A percentile compares a stretch with the other conserved stretches of the same genome.
These are phyloP conservation scores for Magallana nippona DNA, from an alignment of 2,888 invertebrate genomes.

Conservation along the genomic window DNA sequence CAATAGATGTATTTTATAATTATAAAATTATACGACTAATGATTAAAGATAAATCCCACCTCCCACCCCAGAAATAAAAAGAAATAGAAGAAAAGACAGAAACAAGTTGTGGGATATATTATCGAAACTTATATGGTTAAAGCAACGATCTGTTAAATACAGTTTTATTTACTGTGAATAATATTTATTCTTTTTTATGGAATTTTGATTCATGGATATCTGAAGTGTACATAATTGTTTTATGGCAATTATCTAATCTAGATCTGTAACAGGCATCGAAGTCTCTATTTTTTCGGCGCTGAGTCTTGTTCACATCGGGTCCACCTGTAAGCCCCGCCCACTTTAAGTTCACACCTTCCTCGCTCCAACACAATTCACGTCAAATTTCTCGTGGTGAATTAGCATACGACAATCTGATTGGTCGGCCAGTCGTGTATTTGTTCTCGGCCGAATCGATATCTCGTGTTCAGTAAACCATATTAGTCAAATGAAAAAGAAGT, in stretches of 20 bases:
- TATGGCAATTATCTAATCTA: conserved; percentile 33
- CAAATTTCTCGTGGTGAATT: conserved; percentile 55
- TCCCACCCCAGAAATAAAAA: too few species aligned
- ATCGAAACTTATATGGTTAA: too few species aligned
- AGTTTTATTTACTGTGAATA: background rate
- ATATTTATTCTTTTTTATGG: background rate
- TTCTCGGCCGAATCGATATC: conserved; percentile 65
- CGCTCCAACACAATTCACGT: conserved; percentile 48
- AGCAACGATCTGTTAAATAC: too few species aligned
- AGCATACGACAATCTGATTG: conserved; percentile 65
- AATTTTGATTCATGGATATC: conserved; percentile 2
- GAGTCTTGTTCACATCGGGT: conserved; percentile 35
- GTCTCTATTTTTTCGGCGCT: conserved; percentile 33
- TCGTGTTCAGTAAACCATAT: conserved; percentile 71
- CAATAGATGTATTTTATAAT: too few species aligned
- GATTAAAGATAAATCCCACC: too few species aligned
- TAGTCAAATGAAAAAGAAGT: conserved; percentile 71
- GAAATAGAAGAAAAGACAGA: too few species aligned
- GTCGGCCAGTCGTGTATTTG: conserved; percentile 66
- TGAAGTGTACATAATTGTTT: conserved; percentile 32
- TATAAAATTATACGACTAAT: too few species aligned
- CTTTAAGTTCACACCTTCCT: conserved; percentile 43
- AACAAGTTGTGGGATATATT: too few species aligned
- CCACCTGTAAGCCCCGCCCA: conserved; percentile 61
- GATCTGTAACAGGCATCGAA: conserved; percentile 10